These are phyloP conservation scores for Sphinx pinastri DNA, from an alignment of 2,888 invertebrate species.

Conservation along the genomic window DNA sequence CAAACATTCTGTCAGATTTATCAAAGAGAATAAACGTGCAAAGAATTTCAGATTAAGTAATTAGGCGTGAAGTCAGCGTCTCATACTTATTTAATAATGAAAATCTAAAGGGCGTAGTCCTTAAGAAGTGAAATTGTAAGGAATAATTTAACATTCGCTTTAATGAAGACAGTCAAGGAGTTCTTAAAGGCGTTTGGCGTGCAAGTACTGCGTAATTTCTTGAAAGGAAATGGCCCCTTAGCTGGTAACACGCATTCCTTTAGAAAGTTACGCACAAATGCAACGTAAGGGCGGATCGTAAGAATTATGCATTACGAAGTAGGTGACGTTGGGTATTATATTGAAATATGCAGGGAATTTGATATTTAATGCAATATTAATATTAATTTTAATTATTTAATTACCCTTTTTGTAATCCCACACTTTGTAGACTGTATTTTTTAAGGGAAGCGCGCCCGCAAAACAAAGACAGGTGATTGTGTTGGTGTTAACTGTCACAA, in stretches of 20 bases:
- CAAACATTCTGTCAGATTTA: background rate
- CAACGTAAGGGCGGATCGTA: background rate
- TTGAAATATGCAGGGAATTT: background rate
- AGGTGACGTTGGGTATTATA: background rate
- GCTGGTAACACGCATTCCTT: constrained; percentile 17
- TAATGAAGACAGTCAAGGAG: constrained; percentile 11
- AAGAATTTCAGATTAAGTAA: constrained; percentile 10
- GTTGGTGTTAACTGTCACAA: too few relatives aligned
- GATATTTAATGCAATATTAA: background rate
- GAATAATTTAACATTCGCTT: constrained; percentile 17
- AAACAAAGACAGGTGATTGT: too few relatives aligned
- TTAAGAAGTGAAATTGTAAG: constrained; percentile 18
- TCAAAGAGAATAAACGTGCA: constrained; percentile 12
- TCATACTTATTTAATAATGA: constrained; percentile 13
- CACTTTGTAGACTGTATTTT: too few relatives aligned
- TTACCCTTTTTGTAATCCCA: too few relatives aligned
- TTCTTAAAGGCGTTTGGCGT: constrained; percentile 18
- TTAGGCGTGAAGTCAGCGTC: constrained; percentile 4
- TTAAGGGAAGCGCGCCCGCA: too few relatives aligned
- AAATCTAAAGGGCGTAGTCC: constrained; percentile 16
- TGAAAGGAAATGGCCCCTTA: constrained; percentile 12
- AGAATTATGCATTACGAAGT: constrained; percentile 5
- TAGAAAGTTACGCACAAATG: constrained; percentile 20
- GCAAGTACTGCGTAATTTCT: constrained; percentile 7
- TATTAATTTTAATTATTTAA: background rate